Evolutionary conservation across 2,113 vertebrate genomes (phyloP).

Genomic region (Tauraco erythrolophus): DNA sequence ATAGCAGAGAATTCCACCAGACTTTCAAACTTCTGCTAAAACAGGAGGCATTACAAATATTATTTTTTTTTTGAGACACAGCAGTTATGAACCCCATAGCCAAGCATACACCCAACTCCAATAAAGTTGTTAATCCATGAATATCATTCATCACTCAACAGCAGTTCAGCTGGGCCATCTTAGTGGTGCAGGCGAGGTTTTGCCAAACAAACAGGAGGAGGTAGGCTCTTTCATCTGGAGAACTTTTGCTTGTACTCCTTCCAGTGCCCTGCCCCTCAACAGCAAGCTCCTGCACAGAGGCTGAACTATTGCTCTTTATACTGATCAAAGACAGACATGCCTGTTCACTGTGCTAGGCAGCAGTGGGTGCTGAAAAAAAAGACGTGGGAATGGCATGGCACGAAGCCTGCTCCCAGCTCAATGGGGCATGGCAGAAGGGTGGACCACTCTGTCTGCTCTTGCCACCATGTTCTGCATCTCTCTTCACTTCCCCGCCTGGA

Average conservation of each 20-base stretch:
- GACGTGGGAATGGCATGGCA: neutral
- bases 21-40: neutral
- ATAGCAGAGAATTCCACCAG: neutral
- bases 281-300: neutral
- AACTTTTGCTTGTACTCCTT: neutral
- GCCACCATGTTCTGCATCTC: fast-evolving
- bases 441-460: neutral
- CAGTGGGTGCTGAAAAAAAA: neutral
- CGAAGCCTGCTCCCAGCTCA: neutral
- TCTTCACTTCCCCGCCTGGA: neutral
- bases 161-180: neutral
- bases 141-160: neutral
- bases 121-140: neutral
- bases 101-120: neutral
- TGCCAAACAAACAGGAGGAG: neutral
- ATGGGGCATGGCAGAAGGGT: fast-evolving
- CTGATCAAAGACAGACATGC: neutral
- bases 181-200: neutral
- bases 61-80: neutral
- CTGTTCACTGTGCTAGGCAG: fast-evolving
- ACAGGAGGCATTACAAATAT: neutral
- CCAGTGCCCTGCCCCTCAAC: neutral
- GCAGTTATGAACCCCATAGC: neutral
- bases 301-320: neutral
- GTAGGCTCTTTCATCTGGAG: neutral